phyloP scores from a whole-genome alignment of 2,797 vertebrate genomes.

The Melanogrammus aeglefinus region DNA sequence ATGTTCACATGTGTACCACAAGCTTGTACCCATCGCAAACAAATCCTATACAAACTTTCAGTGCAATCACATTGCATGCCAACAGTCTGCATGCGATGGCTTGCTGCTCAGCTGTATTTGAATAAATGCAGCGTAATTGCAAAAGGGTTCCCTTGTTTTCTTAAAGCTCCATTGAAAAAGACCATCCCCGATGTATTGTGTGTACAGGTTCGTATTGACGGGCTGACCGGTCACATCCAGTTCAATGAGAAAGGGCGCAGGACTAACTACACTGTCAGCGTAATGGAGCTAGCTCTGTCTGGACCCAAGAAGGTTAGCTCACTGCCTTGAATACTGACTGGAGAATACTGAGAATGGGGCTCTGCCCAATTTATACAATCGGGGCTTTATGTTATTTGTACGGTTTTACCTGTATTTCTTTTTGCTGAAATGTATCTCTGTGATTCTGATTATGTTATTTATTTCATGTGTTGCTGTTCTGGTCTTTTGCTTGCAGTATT shows the following conservation, averaged over 20 bases:
- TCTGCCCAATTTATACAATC: neutral
- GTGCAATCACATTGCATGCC: constrained; percentile 9
- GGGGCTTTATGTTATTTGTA: neutral
- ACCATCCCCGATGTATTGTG: neutral
- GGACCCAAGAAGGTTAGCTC: constrained; percentile 89
- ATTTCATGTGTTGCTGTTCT: neutral
- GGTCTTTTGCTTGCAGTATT: neutral
- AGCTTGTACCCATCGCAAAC: constrained; percentile 25
- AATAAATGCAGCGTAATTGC: neutral
- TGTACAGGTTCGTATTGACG: constrained; percentile 88
- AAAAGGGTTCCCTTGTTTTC: neutral
- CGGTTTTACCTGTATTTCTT: neutral
- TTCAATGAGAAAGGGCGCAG: constrained; percentile 96
- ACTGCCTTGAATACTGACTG: neutral
- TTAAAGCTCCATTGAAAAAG: neutral
- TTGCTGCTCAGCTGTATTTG: constrained; percentile 5
- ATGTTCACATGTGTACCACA: constrained; percentile 11
- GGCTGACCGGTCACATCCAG: constrained; percentile 94
- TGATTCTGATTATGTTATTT: neutral
- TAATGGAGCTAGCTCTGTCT: constrained; percentile 92
- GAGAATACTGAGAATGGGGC: neutral
- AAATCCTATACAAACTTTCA: constrained; percentile 32
- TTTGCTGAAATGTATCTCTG: neutral
- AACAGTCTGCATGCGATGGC: constrained; percentile 15
- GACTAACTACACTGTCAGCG: constrained; percentile 93